A percentile compares a stretch with the other conserved stretches of the same genome.
phyloP scores from a whole-genome alignment of 2,888 invertebrate genomes.

The Gymnocheta viridis region DNA sequence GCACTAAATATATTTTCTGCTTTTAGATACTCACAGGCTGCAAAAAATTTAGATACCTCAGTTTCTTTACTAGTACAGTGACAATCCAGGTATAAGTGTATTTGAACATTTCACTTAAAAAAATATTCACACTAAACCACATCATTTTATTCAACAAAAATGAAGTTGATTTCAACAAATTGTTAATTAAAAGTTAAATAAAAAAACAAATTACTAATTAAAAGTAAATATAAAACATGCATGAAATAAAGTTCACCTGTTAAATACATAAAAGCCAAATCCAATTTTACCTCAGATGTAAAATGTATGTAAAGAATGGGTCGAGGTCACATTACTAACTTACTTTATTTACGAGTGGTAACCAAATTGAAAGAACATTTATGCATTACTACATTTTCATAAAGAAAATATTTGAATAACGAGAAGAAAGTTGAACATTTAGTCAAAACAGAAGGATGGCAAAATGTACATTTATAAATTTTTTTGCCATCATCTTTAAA shows the following conservation, averaged over 20 bases:
- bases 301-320: not conserved
- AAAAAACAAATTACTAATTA: conserved; percentile 35
- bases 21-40: too few species aligned
- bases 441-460: not conserved
- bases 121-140: not conserved
- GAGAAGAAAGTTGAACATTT: not conserved
- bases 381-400: not conserved
- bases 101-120: not conserved
- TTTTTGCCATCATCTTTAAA: not conserved
- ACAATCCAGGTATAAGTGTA: not conserved
- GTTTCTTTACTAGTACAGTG: too few species aligned
- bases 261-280: not conserved
- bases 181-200: conserved; percentile 40
- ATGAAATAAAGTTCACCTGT: not conserved
- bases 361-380: not conserved
- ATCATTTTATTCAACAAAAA: not conserved
- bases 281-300: not conserved
- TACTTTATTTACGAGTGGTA: not conserved
- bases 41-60: too few species aligned
- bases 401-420: not conserved
- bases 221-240: conserved; percentile 29
- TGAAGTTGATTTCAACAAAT: not conserved
- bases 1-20: too few species aligned
- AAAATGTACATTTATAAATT: not conserved
- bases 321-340: conserved; percentile 11